phyloP scores from a whole-genome alignment of 37 sponge, comb jelly and placozoan species.

The Agelas oroides region DNA sequence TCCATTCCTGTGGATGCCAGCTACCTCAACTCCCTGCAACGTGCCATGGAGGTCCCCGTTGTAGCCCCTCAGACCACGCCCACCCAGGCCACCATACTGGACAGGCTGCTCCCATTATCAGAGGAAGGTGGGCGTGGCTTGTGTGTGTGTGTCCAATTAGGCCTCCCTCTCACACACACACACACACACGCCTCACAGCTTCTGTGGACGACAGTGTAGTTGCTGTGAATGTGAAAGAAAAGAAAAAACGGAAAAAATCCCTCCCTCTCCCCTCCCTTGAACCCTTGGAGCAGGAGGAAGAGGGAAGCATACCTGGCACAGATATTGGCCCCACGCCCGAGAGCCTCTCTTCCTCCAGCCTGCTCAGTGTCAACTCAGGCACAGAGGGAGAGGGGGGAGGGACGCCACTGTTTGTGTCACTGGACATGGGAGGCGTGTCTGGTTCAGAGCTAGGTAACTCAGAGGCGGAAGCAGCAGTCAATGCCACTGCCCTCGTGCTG shows the following conservation, averaged over 20 bases:
- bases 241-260: slow-evolving; percentile 60
- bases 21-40: slow-evolving; percentile 46
- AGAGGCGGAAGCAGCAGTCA: slow-evolving; percentile 39
- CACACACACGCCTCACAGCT: background rate
- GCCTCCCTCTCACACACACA: no score
- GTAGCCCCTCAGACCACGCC: background rate
- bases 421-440: background rate
- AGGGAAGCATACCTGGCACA: background rate
- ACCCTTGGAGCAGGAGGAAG: background rate
- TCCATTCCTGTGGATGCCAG: slow-evolving; percentile 52
- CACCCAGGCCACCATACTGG: no score
- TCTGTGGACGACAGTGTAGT: slow-evolving; percentile 36
- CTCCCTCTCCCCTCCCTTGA: background rate
- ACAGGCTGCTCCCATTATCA: no score
- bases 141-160: no score
- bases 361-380: slow-evolving; percentile 14
- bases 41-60: slow-evolving; percentile 33
- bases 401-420: slow-evolving; percentile 4
- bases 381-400: background rate
- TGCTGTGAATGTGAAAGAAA: slow-evolving; percentile 30
- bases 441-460: background rate
- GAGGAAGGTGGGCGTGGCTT: no score
- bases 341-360: slow-evolving; percentile 37
- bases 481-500: slow-evolving; percentile 36
- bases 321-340: background rate